Evolutionary conservation across 2,113 vertebrate genomes (phyloP), one percentile per base, ranked within the genome.

Genomic region (Tonatia bakeri): DNA sequence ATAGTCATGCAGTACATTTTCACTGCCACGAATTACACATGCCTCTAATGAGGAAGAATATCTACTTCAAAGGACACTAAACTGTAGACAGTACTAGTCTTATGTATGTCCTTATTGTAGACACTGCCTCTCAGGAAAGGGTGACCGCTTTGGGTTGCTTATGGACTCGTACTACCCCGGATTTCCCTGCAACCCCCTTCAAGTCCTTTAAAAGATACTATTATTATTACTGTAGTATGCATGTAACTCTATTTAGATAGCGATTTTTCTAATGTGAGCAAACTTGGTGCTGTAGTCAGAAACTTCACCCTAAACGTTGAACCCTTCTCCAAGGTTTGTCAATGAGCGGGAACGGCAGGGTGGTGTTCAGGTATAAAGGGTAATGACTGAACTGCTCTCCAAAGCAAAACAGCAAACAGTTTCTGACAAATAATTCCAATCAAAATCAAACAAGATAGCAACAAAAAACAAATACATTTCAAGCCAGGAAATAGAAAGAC

Each of bases 401-500:
- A 83, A 97, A 97, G 61, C 54, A 87, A 94, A 82, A 88, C 31
- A 69, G 82, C 65, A 95, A 97, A 85, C 36, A 80, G 67, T 56
- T 90, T 90, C 75, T 91, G 95, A 94, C 50, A 90, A 81, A 91
- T 56, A 59, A 50, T 84, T 92, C 94, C 81, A 70, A 83, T 82
- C 45, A 77, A 96, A 79, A 40, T 47, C 79, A 91, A 93, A 54
- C 19, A 93, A 43, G 59, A 31, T 13, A 61, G 94, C 31, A 85
- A 94, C 33, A 75, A 87, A 72, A 81, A 26, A 24, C 4, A 7
- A 94, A 91, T 28, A 87, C 20, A 83, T 87, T 72, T 79, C 95
- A 94, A 94, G 91, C 59, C 45, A 93, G 88, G n/a, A 97, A 96
- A 97, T 86, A 90, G n/a, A n/a, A 87, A 96, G 50, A n/a, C 67